Conservation (phyloP, 30 jellyfish, hydroid and myxozoan species). For the Aurelia aurita complex sp. Pacific region DNA sequence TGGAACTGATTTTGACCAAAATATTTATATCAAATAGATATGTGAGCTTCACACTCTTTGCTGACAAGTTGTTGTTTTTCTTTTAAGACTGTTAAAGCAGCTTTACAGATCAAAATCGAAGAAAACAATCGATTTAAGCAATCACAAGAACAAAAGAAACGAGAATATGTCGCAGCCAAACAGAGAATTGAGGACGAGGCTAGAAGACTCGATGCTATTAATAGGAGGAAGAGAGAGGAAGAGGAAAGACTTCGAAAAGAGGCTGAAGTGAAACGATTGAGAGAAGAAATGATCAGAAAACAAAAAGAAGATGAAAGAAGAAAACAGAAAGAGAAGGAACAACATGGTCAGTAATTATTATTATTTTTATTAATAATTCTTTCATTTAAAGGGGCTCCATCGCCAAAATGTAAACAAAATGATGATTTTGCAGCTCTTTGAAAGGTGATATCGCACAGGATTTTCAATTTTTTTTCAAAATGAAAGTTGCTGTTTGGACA, state of each 20-base stretch:
- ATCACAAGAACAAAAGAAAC: constrained; percentile 56
- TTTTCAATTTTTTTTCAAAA: no score
- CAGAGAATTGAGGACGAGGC: constrained; percentile 74
- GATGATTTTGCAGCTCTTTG: no score
- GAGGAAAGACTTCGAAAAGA: constrained; percentile 67
- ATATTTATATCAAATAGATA: no score
- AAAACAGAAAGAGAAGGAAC: constrained; percentile 79
- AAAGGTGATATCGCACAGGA: no score
- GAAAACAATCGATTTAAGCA: constrained; percentile 61
- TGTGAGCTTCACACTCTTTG: no score
- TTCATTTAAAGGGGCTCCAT: no score
- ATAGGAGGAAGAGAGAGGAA: constrained; percentile 58
- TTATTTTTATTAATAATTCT: no score
- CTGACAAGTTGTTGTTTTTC: neutral
- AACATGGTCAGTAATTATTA: constrained; percentile 58
- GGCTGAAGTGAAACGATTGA: constrained; percentile 69
- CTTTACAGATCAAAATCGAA: constrained; percentile 53
- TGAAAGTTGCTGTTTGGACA: no score
- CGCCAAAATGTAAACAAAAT: no score
- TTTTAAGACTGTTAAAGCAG: constrained; percentile 40
- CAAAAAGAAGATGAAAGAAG: constrained; percentile 76
- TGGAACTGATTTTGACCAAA: no score
- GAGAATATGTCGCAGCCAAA: constrained; percentile 56
- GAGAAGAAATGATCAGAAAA: constrained; percentile 65
- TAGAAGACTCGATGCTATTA: constrained; percentile 45